Conservation (phyloP, 2,888 invertebrate species). For the Urechis unicinctus region DNA sequence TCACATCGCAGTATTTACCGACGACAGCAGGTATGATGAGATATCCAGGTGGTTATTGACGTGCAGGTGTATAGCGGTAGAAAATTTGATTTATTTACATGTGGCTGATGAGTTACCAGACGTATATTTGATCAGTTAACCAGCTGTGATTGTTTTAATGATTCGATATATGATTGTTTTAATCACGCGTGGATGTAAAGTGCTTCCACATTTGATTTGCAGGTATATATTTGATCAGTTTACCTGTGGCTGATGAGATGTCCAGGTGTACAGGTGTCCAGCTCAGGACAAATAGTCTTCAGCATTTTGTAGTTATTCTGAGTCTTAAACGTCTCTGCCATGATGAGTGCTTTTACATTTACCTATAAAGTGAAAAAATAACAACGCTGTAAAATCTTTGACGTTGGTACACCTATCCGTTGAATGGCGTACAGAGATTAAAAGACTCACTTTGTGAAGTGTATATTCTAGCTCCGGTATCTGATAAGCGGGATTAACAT, state of each 20-base stretch:
- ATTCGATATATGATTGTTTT: too few species aligned
- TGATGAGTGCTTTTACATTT: conserved; percentile 59
- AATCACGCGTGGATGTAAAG: too few species aligned
- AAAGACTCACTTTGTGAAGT: conserved; percentile 60
- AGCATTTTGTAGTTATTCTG: conserved; percentile 66
- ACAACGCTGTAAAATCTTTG: neutral
- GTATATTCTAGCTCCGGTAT: conserved; percentile 66
- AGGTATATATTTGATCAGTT: neutral
- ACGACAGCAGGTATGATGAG: too few species aligned
- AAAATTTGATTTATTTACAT: too few species aligned
- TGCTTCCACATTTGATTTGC: too few species aligned
- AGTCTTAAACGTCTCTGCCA: conserved; percentile 60
- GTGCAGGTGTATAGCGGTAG: too few species aligned
- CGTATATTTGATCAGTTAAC: too few species aligned
- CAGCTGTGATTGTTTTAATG: too few species aligned
- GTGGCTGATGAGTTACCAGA: too few species aligned
- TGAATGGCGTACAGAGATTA: neutral
- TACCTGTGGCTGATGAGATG: conserved; percentile 5
- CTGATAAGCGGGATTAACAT: conserved; percentile 70
- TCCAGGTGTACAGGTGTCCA: conserved; percentile 49
- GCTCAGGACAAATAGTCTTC: conserved; percentile 58
- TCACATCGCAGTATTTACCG: too few species aligned
- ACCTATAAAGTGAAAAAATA: conserved; percentile 1
- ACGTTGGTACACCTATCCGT: too few species aligned
- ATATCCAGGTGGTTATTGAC: too few species aligned